Evolutionary conservation across 2,888 invertebrate genomes (phyloP), one percentile per base, ranked within the genome.

Genomic region (Hypselothyrea guttata): DNA sequence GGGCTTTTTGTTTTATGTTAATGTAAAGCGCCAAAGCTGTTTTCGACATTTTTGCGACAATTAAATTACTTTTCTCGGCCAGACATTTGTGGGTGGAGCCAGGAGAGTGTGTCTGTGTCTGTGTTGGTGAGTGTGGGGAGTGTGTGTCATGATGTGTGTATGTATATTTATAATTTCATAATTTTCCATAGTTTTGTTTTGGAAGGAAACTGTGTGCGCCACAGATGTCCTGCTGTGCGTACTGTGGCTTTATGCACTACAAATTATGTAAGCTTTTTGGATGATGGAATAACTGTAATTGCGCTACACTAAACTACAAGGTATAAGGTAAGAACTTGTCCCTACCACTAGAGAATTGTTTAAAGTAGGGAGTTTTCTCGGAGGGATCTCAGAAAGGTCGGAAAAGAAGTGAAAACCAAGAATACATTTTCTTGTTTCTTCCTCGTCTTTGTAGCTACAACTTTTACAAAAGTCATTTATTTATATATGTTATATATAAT

Each of bases 11-110:
- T 60, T 70, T 67, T 63, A 63, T 75, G 75, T 72, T 79, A 77
- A 76, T 76, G 75, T 72, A 79, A 72, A 79, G 67, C 71, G 65
- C 54, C 60, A 73, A 79, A 78, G 77, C 77, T 81, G 81, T 77
- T 78, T 78, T 79, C 81, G 77, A 78, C 77, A 79, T 78, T 77
- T 78, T 77, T 78, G 77, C 77, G 81, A 78, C 77, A 78, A 77
- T 78, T 81, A 73, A 78, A 78, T 78, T 81, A 78, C 77, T 81
- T 79, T 79, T 78, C 81, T 77, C 73, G 65, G 38, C 81, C 81
- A 78, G 77, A 78, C 77, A 81, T 72, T 71, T 71, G 56, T 48
- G 67, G 71, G 40, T 47, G 62, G 58, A 30, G 53, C 28, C 35
- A 45, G 16, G 16, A 46, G 48, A 37, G 33, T 53, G 40, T 46